Percentiles rank a stretch among this genome's conserved stretches.
These are phyloP conservation scores for Helicorthomorpha holstii DNA, from an alignment of 1,140 invertebrate species.

Conservation along the genomic window DNA sequence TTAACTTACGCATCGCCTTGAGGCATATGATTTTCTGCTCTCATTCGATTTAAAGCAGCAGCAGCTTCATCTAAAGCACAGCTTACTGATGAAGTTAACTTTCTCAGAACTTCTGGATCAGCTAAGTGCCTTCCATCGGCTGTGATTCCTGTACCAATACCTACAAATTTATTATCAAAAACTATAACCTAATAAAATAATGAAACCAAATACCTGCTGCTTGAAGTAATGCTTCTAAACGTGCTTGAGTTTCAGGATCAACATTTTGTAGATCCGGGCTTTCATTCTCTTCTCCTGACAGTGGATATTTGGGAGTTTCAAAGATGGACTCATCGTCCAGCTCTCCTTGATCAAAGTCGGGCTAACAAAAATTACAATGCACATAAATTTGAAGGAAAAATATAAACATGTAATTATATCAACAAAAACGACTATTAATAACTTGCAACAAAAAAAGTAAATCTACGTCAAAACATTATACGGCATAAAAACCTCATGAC, in stretches of 20 bases:
- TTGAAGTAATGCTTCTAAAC: slow-evolving; percentile 70
- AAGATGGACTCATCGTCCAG: slow-evolving; percentile 46
- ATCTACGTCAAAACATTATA: no score
- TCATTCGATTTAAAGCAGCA: slow-evolving; percentile 62
- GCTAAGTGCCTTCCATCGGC: slow-evolving; percentile 35
- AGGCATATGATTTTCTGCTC: slow-evolving; percentile 2
- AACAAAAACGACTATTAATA: no score
- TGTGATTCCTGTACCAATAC: slow-evolving; percentile 51
- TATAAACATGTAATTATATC: no score
- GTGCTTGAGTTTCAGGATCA: slow-evolving; percentile 72
- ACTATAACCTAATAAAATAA: slow-evolving; percentile 3
- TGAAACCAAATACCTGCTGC: slow-evolving; percentile 45
- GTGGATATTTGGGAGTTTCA: slow-evolving; percentile 58
- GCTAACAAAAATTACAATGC: no score
- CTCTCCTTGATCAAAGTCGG: slow-evolving; percentile 28
- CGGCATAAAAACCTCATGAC: no score
- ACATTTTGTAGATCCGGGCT: slow-evolving; percentile 44
- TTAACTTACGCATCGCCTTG: slow-evolving; percentile 9
- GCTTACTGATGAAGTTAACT: slow-evolving; percentile 42
- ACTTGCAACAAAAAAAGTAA: no score
- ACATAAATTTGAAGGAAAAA: no score
- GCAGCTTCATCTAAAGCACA: slow-evolving; percentile 90
- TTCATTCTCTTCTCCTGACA: slow-evolving; percentile 42
- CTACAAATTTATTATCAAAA: slow-evolving; percentile 23
- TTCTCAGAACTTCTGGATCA: slow-evolving; percentile 30